Evolutionary conservation across 2,888 invertebrate species (phyloP).

Genomic region (Sarcophaga rosellei): DNA sequence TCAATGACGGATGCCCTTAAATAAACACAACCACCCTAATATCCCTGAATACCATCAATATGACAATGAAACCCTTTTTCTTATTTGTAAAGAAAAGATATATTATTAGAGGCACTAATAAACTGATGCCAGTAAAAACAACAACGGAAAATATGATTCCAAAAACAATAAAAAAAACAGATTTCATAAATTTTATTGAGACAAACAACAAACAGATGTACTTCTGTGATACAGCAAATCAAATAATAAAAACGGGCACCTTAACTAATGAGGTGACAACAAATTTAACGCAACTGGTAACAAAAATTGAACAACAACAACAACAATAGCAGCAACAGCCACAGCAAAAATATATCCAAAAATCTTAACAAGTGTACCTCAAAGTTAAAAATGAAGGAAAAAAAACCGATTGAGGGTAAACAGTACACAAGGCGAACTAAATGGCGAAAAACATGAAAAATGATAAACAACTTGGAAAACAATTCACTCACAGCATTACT

Average conservation of each 20-base stretch:
- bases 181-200: conserved; percentile 54
- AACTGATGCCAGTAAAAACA: not conserved
- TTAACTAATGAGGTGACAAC: conserved; percentile 79
- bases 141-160: not conserved
- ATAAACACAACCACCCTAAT: conserved; percentile 19
- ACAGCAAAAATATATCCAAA: conserved; percentile 15
- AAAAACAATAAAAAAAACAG: conserved; percentile 39
- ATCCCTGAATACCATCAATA: not conserved
- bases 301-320: not conserved
- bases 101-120: too few relatives aligned
- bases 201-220: conserved; percentile 70
- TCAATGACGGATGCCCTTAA: conserved; percentile 21
- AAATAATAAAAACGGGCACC: conserved; percentile 65
- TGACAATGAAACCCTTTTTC: conserved; percentile 48
- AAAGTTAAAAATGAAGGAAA: not conserved
- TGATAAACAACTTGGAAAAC: conserved; percentile 74
- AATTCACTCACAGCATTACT: conserved; percentile 74
- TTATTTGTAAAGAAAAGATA: not conserved
- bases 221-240: conserved; percentile 47
- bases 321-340: not conserved
- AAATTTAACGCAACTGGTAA: conserved; percentile 77
- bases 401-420: conserved; percentile 25
- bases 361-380: conserved; percentile 57
- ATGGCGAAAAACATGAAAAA: conserved; percentile 68
- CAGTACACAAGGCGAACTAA: conserved; percentile 26